phyloP scores from a whole-genome alignment of 2,888 invertebrate genomes.

The Agrilus cyanescens region DNA sequence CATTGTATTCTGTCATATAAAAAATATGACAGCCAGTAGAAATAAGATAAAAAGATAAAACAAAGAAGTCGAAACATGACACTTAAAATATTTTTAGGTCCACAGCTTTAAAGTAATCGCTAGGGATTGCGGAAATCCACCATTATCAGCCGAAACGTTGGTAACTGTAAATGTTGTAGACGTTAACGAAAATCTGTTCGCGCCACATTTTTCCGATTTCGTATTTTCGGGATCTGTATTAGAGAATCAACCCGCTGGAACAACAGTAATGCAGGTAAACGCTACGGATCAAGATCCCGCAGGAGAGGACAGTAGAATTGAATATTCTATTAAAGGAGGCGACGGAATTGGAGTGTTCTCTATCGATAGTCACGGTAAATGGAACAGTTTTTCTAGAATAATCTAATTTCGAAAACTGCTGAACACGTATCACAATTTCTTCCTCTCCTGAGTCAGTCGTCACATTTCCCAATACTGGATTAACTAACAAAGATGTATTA shows the following conservation, averaged over 20 bases:
- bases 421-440: too few relatives aligned
- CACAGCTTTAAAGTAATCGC: conserved; percentile 81
- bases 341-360: conserved; percentile 86
- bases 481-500: too few relatives aligned
- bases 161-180: conserved; percentile 81
- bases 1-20: too few relatives aligned
- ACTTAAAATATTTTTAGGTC: conserved; percentile 30
- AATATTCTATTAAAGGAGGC: conserved; percentile 79
- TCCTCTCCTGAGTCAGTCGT: too few relatives aligned
- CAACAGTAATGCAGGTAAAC: conserved; percentile 62
- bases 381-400: background rate
- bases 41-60: too few relatives aligned
- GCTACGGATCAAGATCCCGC: conserved; percentile 73
- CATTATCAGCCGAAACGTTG: conserved; percentile 65
- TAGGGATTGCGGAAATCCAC: conserved; percentile 73
- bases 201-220: conserved; percentile 73
- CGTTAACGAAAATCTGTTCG: conserved; percentile 83
- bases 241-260: conserved; percentile 71
- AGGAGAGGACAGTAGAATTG: conserved; percentile 69
- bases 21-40: too few relatives aligned
- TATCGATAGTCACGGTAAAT: conserved; percentile 75
- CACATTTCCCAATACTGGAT: too few relatives aligned
- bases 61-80: too few relatives aligned
- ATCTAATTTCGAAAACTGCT: too few relatives aligned
- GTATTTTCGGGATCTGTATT: conserved; percentile 61